phyloP scores from a whole-genome alignment of 2,797 vertebrate genomes.

The Schizothorax lantsangensis region DNA sequence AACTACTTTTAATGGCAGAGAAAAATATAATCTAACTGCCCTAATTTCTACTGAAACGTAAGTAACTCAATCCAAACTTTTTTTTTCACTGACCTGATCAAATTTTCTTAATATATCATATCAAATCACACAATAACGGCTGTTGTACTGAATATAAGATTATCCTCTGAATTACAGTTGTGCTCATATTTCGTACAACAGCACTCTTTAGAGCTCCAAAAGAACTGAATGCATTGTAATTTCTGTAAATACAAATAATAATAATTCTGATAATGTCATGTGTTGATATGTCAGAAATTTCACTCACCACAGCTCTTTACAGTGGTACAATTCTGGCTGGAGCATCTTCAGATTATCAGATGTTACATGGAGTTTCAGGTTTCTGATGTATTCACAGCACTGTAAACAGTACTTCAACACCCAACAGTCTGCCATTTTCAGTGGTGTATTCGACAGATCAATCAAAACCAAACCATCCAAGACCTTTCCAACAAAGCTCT shows the following conservation, averaged over 20 bases:
- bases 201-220: too few relatives aligned
- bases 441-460: background rate
- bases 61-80: background rate
- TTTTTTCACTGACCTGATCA: background rate
- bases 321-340: background rate
- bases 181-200: background rate
- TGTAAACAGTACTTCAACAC: conserved; percentile 37
- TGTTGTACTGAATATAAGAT: background rate
- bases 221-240: too few relatives aligned
- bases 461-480: conserved; percentile 15
- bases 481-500: background rate
- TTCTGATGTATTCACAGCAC: background rate
- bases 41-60: too few relatives aligned
- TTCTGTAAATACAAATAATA: background rate
- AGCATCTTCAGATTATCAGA: conserved; percentile 36
- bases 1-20: background rate
- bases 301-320: conserved; percentile 36
- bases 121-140: background rate
- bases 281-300: too few relatives aligned
- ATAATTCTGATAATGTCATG: background rate
- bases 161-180: background rate
- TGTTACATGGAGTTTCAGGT: conserved; percentile 9
- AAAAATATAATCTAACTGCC: background rate
- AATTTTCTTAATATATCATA: background rate
- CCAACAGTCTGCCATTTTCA: conserved; percentile 17